Evolutionary conservation across 2,888 invertebrate genomes (phyloP).

Genomic region (Spicauda simplicius): DNA sequence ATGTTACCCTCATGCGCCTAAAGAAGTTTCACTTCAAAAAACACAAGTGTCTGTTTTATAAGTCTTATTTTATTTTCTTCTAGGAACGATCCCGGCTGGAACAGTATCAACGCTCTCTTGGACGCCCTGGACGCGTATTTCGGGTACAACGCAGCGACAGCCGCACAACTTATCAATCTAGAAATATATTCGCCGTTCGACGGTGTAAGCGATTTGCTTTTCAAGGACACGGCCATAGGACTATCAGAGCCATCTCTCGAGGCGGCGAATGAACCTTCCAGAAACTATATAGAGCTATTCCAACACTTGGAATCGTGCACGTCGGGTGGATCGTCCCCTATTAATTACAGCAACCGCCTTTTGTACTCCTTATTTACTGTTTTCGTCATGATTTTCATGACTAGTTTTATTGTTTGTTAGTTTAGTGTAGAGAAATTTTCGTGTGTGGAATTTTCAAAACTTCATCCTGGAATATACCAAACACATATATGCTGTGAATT

Average conservation of each 20-base stretch:
- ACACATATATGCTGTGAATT: no score
- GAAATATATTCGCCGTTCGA: slow-evolving; percentile 86
- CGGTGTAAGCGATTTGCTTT: slow-evolving; percentile 80
- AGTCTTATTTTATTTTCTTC: slow-evolving; percentile 6
- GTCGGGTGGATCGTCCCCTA: slow-evolving; percentile 52
- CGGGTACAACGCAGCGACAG: slow-evolving; percentile 70
- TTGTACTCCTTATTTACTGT: slow-evolving; percentile 60
- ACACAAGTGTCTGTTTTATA: no score
- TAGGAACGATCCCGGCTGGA: slow-evolving; percentile 65
- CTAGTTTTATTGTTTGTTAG: slow-evolving; percentile 43
- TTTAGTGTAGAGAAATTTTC: no score
- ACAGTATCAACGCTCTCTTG: slow-evolving; percentile 67
- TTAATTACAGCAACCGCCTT: slow-evolving; percentile 47
- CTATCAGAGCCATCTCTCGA: slow-evolving; percentile 71
- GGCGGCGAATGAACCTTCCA: slow-evolving; percentile 67
- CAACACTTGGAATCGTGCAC: slow-evolving; percentile 70
- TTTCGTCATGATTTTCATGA: slow-evolving; percentile 53
- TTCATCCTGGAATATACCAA: no score
- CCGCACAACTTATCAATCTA: slow-evolving; percentile 70
- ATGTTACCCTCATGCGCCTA: no score
- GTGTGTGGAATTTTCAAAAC: no score
- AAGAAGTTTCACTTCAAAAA: no score
- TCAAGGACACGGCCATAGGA: slow-evolving; percentile 86
- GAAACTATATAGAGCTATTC: slow-evolving; percentile 85
- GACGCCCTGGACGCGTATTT: slow-evolving; percentile 79